These are phyloP conservation scores for Phaonia tiefii DNA, from an alignment of 2,888 invertebrate species.

Conservation along the genomic window DNA sequence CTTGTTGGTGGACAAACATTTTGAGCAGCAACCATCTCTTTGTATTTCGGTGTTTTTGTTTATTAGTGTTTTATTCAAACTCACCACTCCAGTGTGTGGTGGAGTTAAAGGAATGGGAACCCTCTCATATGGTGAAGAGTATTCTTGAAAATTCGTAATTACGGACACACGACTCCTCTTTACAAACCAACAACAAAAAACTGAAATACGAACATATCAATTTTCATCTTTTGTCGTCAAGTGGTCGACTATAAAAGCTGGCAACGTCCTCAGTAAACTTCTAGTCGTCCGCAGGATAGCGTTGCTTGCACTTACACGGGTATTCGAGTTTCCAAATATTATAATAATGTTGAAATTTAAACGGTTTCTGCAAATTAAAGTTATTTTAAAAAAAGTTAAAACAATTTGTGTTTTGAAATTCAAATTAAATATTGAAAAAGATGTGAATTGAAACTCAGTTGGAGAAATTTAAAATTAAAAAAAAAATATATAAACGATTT, in stretches of 20 bases:
- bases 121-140: too few relatives aligned
- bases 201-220: neutral
- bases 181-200: neutral
- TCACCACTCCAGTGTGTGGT: constrained; percentile 21
- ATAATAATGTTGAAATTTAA: constrained; percentile 11
- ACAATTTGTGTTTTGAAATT: neutral
- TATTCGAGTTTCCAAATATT: too few relatives aligned
- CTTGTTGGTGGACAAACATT: too few relatives aligned
- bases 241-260: constrained; percentile 63
- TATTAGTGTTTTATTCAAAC: neutral
- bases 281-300: constrained; percentile 52
- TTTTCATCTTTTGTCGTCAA: constrained; percentile 40
- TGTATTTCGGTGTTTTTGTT: too few relatives aligned
- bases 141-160: neutral
- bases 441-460: too few relatives aligned
- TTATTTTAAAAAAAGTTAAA: neutral
- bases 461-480: too few relatives aligned
- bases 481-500: too few relatives aligned
- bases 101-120: neutral
- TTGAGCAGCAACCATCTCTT: constrained; percentile 15
- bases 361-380: constrained; percentile 21
- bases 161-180: neutral
- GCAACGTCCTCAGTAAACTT: constrained; percentile 39
- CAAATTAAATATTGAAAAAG: neutral
- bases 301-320: too few relatives aligned